A percentile compares a stretch with the other conserved stretches of the same genome.
Conservation (phyloP, 2,113 vertebrate genomes). For the Pycnonotus jocosus region DNA sequence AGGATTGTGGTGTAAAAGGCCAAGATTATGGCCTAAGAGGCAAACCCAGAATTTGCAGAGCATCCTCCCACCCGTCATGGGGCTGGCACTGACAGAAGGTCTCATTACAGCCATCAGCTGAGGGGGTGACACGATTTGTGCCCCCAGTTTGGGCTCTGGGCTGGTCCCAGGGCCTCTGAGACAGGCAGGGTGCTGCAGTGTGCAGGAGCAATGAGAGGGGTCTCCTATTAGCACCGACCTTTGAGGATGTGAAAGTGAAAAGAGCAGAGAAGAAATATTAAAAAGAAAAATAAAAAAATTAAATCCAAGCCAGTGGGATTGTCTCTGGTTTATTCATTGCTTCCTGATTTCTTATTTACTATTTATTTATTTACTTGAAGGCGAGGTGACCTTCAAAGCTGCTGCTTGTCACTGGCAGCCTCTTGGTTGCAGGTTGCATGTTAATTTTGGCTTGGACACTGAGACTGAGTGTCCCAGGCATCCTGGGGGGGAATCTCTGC, state of each 20-base stretch:
- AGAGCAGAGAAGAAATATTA: background rate
- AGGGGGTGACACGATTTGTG: background rate
- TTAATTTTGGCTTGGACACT: constrained; percentile 26
- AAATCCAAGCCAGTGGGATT: background rate
- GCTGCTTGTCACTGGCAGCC: background rate
- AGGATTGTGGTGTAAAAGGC: background rate
- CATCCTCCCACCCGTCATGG: background rate
- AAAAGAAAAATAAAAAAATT: background rate
- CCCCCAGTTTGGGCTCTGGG: background rate
- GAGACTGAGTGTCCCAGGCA: background rate
- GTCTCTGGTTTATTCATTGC: background rate
- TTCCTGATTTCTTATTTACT: constrained; percentile 15
- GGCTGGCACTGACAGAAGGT: background rate
- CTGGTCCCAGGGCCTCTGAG: background rate
- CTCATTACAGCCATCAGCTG: background rate
- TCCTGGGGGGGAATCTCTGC: background rate
- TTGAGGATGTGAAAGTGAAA: background rate
- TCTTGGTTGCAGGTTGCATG: constrained; percentile 21
- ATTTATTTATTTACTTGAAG: constrained; percentile 49
- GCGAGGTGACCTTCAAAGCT: constrained; percentile 53
- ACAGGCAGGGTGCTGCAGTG: background rate
- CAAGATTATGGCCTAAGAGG: background rate
- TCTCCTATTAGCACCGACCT: background rate
- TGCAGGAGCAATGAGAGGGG: background rate
- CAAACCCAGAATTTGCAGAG: background rate